Evolutionary conservation across 2,797 vertebrate genomes (phyloP).

Genomic region (Xenopus petersii): DNA sequence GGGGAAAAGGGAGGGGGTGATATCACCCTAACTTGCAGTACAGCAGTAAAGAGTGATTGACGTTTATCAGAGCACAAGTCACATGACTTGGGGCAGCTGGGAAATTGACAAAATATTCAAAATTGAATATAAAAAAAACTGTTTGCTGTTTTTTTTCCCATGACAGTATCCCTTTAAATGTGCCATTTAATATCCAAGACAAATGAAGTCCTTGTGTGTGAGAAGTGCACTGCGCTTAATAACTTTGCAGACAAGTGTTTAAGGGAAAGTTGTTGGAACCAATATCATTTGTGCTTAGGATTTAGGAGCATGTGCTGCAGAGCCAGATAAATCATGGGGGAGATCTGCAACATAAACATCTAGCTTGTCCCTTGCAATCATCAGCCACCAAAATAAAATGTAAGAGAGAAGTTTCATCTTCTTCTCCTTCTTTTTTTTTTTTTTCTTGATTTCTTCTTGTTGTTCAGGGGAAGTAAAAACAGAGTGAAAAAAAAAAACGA

Average conservation of each 20-base stretch:
- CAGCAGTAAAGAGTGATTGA: too few relatives aligned
- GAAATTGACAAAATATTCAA: too few relatives aligned
- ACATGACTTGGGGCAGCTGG: too few relatives aligned
- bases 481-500: conserved; percentile 60
- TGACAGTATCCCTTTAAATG: conserved; percentile 58
- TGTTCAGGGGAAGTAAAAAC: conserved; percentile 67
- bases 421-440: conserved; percentile 45
- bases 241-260: conserved; percentile 77
- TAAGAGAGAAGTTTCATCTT: conserved; percentile 53
- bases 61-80: too few relatives aligned
- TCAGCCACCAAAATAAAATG: conserved; percentile 57
- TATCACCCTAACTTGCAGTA: too few relatives aligned
- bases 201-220: conserved; percentile 76
- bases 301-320: conserved; percentile 64
- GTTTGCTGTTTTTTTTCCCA: too few relatives aligned
- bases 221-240: conserved; percentile 69
- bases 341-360: conserved; percentile 61
- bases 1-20: too few relatives aligned
- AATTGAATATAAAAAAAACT: too few relatives aligned
- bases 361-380: conserved; percentile 70
- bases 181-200: conserved; percentile 72
- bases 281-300: conserved; percentile 76
- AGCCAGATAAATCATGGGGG: conserved; percentile 65
- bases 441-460: conserved; percentile 25
- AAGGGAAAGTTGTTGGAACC: conserved; percentile 75